Evolutionary conservation across 2,113 vertebrate genomes (phyloP).

Genomic region (Dryoscopus gambensis): DNA sequence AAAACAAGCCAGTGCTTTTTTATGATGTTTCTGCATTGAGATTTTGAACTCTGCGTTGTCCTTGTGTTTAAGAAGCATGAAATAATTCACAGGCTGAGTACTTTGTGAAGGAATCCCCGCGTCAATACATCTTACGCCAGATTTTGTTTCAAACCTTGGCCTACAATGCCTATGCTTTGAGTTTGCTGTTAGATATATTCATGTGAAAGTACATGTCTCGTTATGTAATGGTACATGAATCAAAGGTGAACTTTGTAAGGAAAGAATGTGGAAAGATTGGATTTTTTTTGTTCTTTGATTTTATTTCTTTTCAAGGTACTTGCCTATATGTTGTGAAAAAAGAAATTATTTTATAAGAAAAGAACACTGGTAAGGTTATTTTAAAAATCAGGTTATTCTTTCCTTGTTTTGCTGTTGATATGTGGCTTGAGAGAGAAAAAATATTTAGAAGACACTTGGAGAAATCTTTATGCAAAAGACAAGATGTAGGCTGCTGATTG

Average conservation of each 20-base stretch:
- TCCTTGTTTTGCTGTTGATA: background rate
- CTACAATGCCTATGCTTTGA: background rate
- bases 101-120: background rate
- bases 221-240: background rate
- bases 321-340: background rate
- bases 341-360: background rate
- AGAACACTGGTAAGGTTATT: background rate
- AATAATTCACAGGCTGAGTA: background rate
- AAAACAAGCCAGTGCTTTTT: background rate
- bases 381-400: background rate
- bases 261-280: background rate
- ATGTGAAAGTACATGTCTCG: background rate
- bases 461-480: slow-evolving; percentile 10
- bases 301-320: background rate
- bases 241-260: background rate
- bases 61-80: background rate
- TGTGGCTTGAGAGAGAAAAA: background rate
- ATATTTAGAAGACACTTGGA: background rate
- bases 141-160: background rate
- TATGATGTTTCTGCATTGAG: background rate
- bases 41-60: background rate
- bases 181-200: background rate
- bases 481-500: slow-evolving; percentile 16
- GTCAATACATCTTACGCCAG: background rate
- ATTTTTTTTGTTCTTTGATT: background rate